Conservation (phyloP, 2,888 invertebrate species). For the Abrostola tripartita region DNA sequence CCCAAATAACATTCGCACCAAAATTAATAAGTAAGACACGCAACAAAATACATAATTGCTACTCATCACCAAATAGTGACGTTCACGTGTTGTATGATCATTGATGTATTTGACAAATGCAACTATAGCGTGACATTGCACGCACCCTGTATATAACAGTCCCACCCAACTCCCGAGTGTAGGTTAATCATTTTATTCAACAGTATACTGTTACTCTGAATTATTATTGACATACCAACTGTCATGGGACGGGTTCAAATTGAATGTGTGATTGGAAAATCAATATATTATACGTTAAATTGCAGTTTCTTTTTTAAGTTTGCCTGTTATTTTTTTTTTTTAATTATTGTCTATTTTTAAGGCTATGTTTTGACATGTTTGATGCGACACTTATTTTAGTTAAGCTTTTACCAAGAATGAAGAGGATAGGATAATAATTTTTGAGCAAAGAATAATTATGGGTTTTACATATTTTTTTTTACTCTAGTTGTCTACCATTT, state of each 20-base stretch:
- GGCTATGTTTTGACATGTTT: neutral
- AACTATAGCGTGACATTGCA: conserved; percentile 45
- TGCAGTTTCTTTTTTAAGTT: conserved; percentile 2
- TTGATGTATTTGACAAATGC: conserved; percentile 50
- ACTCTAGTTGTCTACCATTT: too few species aligned
- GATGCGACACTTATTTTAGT: too few species aligned
- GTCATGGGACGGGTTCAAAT: conserved; percentile 74
- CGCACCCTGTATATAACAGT: conserved; percentile 60
- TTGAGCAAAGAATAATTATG: too few species aligned
- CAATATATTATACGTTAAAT: conserved; percentile 60
- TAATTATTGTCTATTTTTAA: neutral
- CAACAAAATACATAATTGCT: conserved; percentile 28
- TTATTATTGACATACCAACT: conserved; percentile 86
- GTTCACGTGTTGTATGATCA: conserved; percentile 14
- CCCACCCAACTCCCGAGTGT: conserved; percentile 63
- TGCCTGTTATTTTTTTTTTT: neutral
- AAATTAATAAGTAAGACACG: conserved; percentile 8
- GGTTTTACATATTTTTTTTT: too few species aligned
- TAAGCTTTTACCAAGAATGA: too few species aligned
- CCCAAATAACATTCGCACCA: neutral
- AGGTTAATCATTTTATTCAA: conserved; percentile 88
- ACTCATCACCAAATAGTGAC: conserved; percentile 5
- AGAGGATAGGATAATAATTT: too few species aligned
- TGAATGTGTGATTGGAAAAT: conserved; percentile 81
- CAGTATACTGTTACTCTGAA: conserved; percentile 82